Conservation (phyloP, 2,888 invertebrate species). For the Sacculina carcini region DNA sequence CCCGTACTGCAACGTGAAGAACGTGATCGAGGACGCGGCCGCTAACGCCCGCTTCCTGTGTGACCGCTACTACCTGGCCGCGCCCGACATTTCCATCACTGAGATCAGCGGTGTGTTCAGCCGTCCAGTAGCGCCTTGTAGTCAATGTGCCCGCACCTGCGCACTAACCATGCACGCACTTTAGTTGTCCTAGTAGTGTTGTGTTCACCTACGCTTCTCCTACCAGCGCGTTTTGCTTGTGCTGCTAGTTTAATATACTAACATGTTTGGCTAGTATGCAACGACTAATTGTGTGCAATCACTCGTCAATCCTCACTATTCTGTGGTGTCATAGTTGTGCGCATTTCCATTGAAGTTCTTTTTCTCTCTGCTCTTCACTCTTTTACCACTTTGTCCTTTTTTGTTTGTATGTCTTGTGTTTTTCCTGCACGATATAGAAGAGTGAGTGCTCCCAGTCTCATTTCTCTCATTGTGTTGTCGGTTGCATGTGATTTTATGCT, state of each 20-base stretch:
- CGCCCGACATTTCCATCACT: constrained; percentile 59
- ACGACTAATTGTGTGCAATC: too few species aligned
- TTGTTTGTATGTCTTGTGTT: too few species aligned
- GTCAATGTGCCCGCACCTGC: not conserved
- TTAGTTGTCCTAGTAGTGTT: not conserved
- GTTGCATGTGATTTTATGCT: too few species aligned
- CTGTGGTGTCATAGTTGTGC: too few species aligned
- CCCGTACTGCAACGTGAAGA: constrained; percentile 71
- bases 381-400: too few species aligned
- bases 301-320: too few species aligned
- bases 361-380: too few species aligned
- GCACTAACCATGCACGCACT: not conserved
- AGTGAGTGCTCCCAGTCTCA: too few species aligned
- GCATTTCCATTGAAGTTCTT: too few species aligned
- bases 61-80: constrained; percentile 85
- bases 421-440: too few species aligned
- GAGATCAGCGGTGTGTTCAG: constrained; percentile 40
- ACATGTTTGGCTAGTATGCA: too few species aligned
- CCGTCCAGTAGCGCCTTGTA: not conserved
- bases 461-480: too few species aligned
- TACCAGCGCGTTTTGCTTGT: not conserved
- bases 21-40: constrained; percentile 79
- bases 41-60: constrained; percentile 93
- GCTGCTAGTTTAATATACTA: not conserved
- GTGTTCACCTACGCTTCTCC: not conserved